Evolutionary conservation across 2,113 vertebrate species (phyloP), one percentile per base, ranked within the genome.

Genomic region (Pachyramphus minor): DNA sequence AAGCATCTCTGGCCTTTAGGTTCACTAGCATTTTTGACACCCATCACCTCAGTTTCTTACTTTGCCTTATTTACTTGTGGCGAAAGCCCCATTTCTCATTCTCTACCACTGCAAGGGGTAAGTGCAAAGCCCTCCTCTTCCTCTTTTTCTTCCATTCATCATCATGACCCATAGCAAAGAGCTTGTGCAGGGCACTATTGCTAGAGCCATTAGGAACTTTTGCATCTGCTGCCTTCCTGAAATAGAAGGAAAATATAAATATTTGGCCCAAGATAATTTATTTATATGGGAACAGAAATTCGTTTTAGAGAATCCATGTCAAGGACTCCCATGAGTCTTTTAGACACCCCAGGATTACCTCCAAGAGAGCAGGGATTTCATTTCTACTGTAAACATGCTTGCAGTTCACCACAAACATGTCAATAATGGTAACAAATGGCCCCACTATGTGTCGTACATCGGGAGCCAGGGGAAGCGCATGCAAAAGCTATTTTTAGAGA

Each of bases 1-100:
- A 96, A 80, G 88, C 96, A 81, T 93, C 87, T 96, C 84, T 72
- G 87, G 87, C 71, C 83, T 96, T 96, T 96, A 92, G 75, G 87
- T 90, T 94, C 67, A 55, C 74, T 71, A 68, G 41, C 15, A 83
- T 94, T 89, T 96, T 84, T 93, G 77, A 84, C 73, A 90, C 83
- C 56, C 41, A 90, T 91, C 74, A 92, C 63, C 72, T 75, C 49
- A 84, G 53, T 9, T 67, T 94, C 58, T 90, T 53, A 71, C 62
- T 88, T 91, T 93, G 35, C 52, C 68, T 56, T 89, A 55, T 82
- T 95, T 96, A 66, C 35, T 97, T 83, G 59, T 55, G 0, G 18
- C 47, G 75, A 95, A 94, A 79, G 37, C 24, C 33, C 41, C 68
- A 3, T 49, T 94, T 96, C 82, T 94, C 68, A 76, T 90, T 87